These are phyloP conservation scores for Glaucidium brasilianum DNA, from an alignment of 2,113 vertebrate species.

Conservation along the genomic window DNA sequence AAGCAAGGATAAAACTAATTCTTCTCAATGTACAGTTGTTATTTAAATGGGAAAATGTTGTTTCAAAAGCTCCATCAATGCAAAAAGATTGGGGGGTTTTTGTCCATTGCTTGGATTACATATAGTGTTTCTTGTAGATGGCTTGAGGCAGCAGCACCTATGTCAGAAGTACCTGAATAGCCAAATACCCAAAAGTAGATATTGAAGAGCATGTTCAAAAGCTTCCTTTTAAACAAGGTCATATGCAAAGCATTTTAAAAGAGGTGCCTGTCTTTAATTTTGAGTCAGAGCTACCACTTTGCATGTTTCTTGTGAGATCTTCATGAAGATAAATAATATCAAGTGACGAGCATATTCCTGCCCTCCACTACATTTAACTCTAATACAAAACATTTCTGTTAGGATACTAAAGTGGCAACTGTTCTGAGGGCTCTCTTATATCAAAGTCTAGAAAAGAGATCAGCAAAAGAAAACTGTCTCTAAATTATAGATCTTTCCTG, in stretches of 20 bases:
- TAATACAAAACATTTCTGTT: background rate
- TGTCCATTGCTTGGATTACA: background rate
- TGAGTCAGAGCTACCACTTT: background rate
- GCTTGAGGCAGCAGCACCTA: background rate
- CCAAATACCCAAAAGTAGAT: background rate
- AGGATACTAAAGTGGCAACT: background rate
- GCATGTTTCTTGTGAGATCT: background rate
- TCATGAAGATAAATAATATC: background rate
- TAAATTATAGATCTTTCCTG: background rate
- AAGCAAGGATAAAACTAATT: background rate
- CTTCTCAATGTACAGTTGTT: background rate
- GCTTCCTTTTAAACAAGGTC: background rate
- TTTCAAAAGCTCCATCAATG: background rate
- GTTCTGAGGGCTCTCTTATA: background rate
- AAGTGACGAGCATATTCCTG: background rate
- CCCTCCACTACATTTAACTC: background rate
- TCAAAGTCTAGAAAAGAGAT: background rate
- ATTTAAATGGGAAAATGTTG: background rate
- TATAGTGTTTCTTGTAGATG: fast-evolving
- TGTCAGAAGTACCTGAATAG: background rate
- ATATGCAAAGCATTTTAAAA: background rate
- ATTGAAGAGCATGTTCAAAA: background rate
- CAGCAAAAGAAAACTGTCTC: background rate
- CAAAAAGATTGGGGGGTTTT: background rate
- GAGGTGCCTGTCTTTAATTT: background rate